Base-by-base conservation (phyloP, 1,140 invertebrate species). In the Drosophila tristis region DNA sequence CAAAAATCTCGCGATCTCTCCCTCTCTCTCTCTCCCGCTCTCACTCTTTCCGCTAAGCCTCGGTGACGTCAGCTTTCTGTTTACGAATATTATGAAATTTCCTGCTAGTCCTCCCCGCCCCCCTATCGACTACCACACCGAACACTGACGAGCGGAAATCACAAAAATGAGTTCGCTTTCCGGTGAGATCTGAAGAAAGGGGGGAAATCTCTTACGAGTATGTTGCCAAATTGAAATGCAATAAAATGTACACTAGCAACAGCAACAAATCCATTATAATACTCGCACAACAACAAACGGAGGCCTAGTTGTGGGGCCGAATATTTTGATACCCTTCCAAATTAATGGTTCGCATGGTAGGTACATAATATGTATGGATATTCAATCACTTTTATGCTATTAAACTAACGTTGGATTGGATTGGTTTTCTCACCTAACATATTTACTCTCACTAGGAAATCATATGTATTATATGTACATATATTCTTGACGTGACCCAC, bases 121-220 rank as follows among this genome's bases (percentile, higher is more conserved):
- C 26, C n/a, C 49, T 8, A 5, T 2, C 13, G 4, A 2, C 6
- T 8, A 1, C 8, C 26, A 1, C 16, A 1, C 11, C 13, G 5
- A 55, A 55, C 62, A 79, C 65, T 72, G 66, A 75, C 63, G 66
- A 78, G 63, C 82, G 82, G 82, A 87, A 87, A 87, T 87, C 84
- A 82, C 71, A 89, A 78, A 89, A 87, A 79, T 82, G 71, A 87
- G 82, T 75, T 80, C 75, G 84, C 56, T 87, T 87, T 87, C 82
- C 82, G 82, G 84, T 70, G 43, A 59, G 59, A 57, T 56, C 45
- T 56, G 51, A 63, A 56, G 65, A 86, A 78, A 67, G 59, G 71
- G 71, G 81, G 78, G 62, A 80, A 81, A 75, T 65, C 74, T 66
- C 39, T 42, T 43, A 23, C 25, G 35, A 39, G 35, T 13, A 39